phyloP scores from a whole-genome alignment of 2,113 vertebrate genomes.

The Menidia beryllina region DNA sequence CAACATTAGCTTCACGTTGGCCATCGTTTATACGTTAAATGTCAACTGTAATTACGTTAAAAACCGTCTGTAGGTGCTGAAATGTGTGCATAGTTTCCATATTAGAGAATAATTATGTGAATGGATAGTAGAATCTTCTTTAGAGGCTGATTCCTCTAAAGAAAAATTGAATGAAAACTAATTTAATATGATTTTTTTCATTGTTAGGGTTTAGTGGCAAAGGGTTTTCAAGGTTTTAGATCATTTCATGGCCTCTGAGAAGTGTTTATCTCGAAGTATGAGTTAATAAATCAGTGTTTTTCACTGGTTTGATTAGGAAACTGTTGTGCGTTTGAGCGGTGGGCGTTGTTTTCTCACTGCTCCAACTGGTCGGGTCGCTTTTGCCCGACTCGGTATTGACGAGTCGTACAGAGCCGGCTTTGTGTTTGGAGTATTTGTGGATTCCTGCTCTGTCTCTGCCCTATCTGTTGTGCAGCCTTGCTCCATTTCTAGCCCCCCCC shows the following conservation, averaged over 20 bases:
- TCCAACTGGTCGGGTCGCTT: slow-evolving; percentile 70
- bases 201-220: too few species aligned
- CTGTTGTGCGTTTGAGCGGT: slow-evolving; percentile 58
- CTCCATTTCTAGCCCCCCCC: slow-evolving; percentile 31
- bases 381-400: slow-evolving; percentile 14
- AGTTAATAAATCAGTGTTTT: slow-evolving; percentile 7
- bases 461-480: neutral
- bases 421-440: slow-evolving; percentile 22
- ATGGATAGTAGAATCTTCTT: too few species aligned
- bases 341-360: slow-evolving; percentile 40
- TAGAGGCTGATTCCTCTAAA: too few species aligned
- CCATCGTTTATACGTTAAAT: neutral
- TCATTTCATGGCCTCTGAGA: neutral
- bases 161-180: too few species aligned
- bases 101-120: neutral
- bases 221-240: too few species aligned
- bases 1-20: neutral
- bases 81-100: neutral
- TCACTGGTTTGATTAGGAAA: slow-evolving; percentile 33
- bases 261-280: neutral
- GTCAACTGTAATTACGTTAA: neutral
- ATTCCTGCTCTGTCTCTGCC: neutral
- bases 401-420: slow-evolving; percentile 16
- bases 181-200: too few species aligned
- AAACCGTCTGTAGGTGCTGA: too few species aligned